Conservation (phyloP, 2,797 vertebrate species). For the Lithobates pipiens region DNA sequence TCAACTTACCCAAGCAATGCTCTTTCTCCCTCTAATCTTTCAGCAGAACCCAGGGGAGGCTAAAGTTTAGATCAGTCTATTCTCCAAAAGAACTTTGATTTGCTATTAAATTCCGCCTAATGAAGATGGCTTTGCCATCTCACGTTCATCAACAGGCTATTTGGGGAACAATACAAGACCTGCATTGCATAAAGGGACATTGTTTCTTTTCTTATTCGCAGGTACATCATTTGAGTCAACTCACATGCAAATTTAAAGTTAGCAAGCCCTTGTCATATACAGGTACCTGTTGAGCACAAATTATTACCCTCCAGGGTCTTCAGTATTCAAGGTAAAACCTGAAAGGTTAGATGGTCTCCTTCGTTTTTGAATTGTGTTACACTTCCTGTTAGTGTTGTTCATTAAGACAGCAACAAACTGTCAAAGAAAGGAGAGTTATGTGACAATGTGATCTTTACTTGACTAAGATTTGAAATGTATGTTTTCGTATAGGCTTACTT, state of each 20-base stretch:
- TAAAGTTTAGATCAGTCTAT: slow-evolving; percentile 94
- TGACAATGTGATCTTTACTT: not conserved
- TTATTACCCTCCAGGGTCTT: slow-evolving; percentile 70
- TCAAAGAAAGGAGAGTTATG: slow-evolving; percentile 42
- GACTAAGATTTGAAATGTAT: too few relatives aligned
- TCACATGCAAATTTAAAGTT: slow-evolving; percentile 72
- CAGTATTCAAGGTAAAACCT: slow-evolving; percentile 64
- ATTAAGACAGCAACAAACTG: slow-evolving; percentile 61
- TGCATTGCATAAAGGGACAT: slow-evolving; percentile 83
- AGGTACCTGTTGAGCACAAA: slow-evolving; percentile 70
- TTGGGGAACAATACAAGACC: slow-evolving; percentile 81
- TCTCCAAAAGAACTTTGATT: slow-evolving; percentile 98
- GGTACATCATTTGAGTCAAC: slow-evolving; percentile 69
- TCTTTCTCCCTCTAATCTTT: slow-evolving; percentile 96
- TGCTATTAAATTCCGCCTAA: slow-evolving; percentile 98
- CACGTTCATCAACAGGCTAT: slow-evolving; percentile 82
- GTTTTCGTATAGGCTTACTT: too few relatives aligned
- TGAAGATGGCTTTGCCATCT: slow-evolving; percentile 89
- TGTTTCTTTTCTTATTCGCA: slow-evolving; percentile 84
- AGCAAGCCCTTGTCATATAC: slow-evolving; percentile 64
- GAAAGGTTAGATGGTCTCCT: slow-evolving; percentile 63
- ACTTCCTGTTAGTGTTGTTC: slow-evolving; percentile 58
- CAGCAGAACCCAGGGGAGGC: slow-evolving; percentile 96
- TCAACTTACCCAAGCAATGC: slow-evolving; percentile 92
- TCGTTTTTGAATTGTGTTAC: slow-evolving; percentile 47